Evolutionary conservation across 2,797 vertebrate genomes (phyloP), one percentile per base, ranked within the genome.

Genomic region (Acanthis flammea): DNA sequence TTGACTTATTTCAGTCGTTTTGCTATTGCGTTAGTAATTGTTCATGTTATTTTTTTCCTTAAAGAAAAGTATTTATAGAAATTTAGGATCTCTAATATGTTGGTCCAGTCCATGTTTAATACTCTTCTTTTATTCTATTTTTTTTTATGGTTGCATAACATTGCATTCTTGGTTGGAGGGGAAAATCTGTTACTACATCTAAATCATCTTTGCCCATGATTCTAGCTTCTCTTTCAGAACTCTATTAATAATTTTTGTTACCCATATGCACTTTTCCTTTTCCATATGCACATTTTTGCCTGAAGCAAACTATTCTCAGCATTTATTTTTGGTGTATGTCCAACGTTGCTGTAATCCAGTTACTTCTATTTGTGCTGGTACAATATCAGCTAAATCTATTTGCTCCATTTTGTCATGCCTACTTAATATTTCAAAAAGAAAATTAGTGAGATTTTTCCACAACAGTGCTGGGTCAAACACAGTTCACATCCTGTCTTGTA

Each of bases 181-280:
- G 55, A 84, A 77, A 95, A 94, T 96, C 65, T 97, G 83, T 78
- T 97, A 73, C 85, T 96, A 84, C 33, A 27, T 91, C 63, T 62
- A 87, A 88, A 81, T 78, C 73, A 45, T 94, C 70, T 74, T 86
- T 23, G 13, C 87, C 33, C 19, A 68, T 92, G 60, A 63, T 94
- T 84, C 91, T 77, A 96, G 79, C 62, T 94, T 82, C 79, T 68
- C 85, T 92, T 96, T 97, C 51, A 50, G 90, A 96, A 77, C 35
- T 61, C 95, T 95, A 70, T 97, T 97, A 97, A 92, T 96, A 96
- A 42, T 94, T 96, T 96, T 94, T 60, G 28, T 89, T 96, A 95
- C 73, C 83, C 93, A 93, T 96, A 94, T 94, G 92, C 78, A 92
- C 58, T 94, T 96, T 96, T 96, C 80, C 92, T 96, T 97, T 95